These are phyloP conservation scores for Pemphigus obesinymphae DNA, from an alignment of 1,140 invertebrate genomes.

Conservation along the genomic window DNA sequence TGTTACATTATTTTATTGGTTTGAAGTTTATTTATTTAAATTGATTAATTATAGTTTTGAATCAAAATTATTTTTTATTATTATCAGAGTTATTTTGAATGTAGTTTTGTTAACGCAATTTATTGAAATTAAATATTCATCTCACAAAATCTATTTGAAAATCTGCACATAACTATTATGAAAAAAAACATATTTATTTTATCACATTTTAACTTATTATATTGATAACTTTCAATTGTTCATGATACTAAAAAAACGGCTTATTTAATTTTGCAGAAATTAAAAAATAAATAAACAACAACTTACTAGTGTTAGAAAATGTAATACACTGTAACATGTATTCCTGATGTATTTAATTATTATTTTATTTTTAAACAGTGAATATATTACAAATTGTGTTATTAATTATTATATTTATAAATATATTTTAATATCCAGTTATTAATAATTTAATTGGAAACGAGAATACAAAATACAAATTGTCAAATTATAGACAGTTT, in stretches of 20 bases:
- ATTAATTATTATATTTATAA: background rate
- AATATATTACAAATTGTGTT: background rate
- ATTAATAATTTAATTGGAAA: background rate
- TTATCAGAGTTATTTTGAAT: no score
- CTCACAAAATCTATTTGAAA: no score
- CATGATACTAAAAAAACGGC: background rate
- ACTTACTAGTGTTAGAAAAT: background rate
- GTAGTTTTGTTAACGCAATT: no score
- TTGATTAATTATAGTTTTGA: background rate
- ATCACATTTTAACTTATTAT: no score
- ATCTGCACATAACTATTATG: background rate
- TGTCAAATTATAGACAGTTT: no score
- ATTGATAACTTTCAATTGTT: background rate
- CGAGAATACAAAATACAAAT: background rate
- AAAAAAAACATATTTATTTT: background rate
- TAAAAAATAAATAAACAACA: background rate
- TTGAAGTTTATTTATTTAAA: background rate
- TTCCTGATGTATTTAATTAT: background rate
- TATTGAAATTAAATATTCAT: no score
- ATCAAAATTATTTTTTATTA: background rate
- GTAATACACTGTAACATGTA: background rate
- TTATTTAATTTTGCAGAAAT: background rate
- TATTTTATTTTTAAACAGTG: background rate
- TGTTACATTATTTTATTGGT: background rate
- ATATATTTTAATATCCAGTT: background rate